Percentiles rank a stretch among this genome's conserved stretches.
These are phyloP conservation scores for Germaria angustata DNA, from an alignment of 2,888 invertebrate species.

Conservation along the genomic window DNA sequence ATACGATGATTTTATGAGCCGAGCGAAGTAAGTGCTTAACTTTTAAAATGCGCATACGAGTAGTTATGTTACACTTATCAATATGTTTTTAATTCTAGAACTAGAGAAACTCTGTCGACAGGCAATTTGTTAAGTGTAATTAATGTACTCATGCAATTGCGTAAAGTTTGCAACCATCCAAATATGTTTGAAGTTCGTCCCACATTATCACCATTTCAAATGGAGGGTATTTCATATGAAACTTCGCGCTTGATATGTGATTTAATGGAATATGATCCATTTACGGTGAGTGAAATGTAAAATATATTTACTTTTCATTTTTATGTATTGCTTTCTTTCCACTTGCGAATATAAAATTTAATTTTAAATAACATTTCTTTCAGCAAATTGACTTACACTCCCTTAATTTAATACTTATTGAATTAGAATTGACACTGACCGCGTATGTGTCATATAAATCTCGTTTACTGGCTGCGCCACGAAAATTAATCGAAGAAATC, in stretches of 20 bases:
- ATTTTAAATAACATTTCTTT: no score
- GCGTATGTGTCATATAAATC: constrained; percentile 93
- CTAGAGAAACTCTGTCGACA: constrained; percentile 93
- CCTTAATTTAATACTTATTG: constrained; percentile 84
- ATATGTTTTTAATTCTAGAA: constrained; percentile 82
- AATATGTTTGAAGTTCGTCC: constrained; percentile 98
- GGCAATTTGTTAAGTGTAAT: constrained; percentile 97
- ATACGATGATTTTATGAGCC: constrained; percentile 99
- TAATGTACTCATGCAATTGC: constrained; percentile 97
- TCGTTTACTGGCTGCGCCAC: constrained; percentile 86
- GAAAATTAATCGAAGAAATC: constrained; percentile 86
- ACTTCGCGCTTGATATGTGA: constrained; percentile 87
- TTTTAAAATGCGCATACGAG: background rate
- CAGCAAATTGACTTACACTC: constrained; percentile 85
- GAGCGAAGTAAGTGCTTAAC: constrained; percentile 87
- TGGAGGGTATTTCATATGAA: constrained; percentile 86
- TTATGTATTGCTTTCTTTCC: background rate
- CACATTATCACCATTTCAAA: constrained; percentile 95
- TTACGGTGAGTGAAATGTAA: constrained; percentile 82
- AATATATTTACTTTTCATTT: background rate
- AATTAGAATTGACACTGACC: constrained; percentile 85
- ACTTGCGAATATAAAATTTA: background rate
- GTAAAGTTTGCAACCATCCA: constrained; percentile 99
- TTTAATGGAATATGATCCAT: constrained; percentile 86
- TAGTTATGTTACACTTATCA: background rate